Evolutionary conservation across 2,888 invertebrate genomes (phyloP), one percentile per base, ranked within the genome.

Genomic region (Miltochrista miniata): DNA sequence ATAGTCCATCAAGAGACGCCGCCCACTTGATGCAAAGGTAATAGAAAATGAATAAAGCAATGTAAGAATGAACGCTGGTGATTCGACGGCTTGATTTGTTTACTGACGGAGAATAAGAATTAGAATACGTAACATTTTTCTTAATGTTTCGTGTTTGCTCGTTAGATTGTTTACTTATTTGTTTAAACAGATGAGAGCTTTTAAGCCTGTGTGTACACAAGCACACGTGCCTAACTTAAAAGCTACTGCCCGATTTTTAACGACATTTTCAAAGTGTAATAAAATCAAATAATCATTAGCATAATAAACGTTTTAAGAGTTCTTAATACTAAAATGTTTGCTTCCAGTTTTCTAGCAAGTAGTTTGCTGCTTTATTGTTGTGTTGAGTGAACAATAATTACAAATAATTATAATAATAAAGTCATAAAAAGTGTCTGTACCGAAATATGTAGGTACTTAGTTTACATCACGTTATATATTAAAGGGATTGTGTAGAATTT

Each of bases 121-220:
- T 57, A 57, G 45, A 46, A 48, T 51, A 57, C 57, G 57, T 50
- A 67, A 67, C 57, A 67, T 52, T 64, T 65, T 64, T 56, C 51
- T 64, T 58, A 51, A 56, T 55, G 61, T 55, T 43, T 41, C 11
- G 31, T 60, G 51, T 65, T 60, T 57, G 44, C 49, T 51, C 31
- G 44, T 51, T 61, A 55, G 45, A 54, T 40, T 52, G 50, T 55
- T 64, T 56, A 57, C 54, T 12, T 64, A 41, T 68, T 59, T 61
- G 59, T 59, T 52, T 51, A 62, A 59, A 51, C 51, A 51, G 46
- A 56, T 15, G 47, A 64, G 51, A 63, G 57, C 63, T 61, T 61
- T 62, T 59, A 65, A 38, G 60, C 54, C 55, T 56, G 47, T 57
- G 48, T 39, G 50, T 46, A 56, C 38, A 55, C 53, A 64, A 56